A percentile compares a stretch with the other conserved stretches of the same genome.
These are phyloP conservation scores for Chaetodon trifascialis DNA, from an alignment of 2,113 vertebrate species.

Conservation along the genomic window DNA sequence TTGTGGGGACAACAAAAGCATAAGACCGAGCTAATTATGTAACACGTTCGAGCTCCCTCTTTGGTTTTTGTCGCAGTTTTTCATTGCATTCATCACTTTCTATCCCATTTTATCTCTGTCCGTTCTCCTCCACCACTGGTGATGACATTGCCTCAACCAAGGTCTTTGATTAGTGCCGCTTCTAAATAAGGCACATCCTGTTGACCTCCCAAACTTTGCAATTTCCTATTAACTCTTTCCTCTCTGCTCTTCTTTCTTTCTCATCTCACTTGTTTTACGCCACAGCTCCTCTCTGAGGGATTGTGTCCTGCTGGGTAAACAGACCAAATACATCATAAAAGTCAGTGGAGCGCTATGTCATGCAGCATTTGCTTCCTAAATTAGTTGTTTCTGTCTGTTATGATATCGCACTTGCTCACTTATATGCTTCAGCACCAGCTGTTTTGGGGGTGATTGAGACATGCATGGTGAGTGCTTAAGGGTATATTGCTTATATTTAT, in stretches of 20 bases:
- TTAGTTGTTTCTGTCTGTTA: slow-evolving; percentile 52
- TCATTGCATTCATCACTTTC: slow-evolving; percentile 43
- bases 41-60: slow-evolving; percentile 18
- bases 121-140: slow-evolving; percentile 28
- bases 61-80: background rate
- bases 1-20: slow-evolving; percentile 7
- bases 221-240: slow-evolving; percentile 67
- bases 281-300: slow-evolving; percentile 41
- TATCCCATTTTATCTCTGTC: slow-evolving; percentile 42
- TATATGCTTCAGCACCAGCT: slow-evolving; percentile 34
- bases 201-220: slow-evolving; percentile 68
- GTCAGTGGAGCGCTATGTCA: slow-evolving; percentile 40
- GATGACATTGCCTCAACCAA: slow-evolving; percentile 59
- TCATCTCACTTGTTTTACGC: slow-evolving; percentile 26
- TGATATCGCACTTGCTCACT: slow-evolving; percentile 38
- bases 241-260: background rate
- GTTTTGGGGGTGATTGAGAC: slow-evolving; percentile 33
- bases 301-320: slow-evolving; percentile 47
- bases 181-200: slow-evolving; percentile 83
- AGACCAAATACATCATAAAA: slow-evolving; percentile 56
- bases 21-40: slow-evolving; percentile 32
- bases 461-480: slow-evolving; percentile 2
- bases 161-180: slow-evolving; percentile 65
- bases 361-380: slow-evolving; percentile 62
- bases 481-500: slow-evolving; percentile 21